Conservation (phyloP, 2,888 invertebrate species). For the Ernsta delagoae region DNA sequence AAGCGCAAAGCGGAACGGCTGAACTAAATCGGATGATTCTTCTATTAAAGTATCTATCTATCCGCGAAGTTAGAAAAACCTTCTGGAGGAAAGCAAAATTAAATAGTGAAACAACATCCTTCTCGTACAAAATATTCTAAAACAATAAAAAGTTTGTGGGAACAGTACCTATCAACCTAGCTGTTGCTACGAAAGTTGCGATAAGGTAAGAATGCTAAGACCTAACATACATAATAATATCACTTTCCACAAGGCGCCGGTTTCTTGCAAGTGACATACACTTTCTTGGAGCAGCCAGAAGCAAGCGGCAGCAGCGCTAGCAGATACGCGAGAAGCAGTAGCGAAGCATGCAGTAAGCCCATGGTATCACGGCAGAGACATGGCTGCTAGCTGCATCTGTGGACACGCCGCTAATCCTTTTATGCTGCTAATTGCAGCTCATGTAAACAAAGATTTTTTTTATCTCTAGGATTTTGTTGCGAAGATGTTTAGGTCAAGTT, state of each 20-base stretch:
- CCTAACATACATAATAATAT: conserved; percentile 32
- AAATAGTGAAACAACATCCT: no score
- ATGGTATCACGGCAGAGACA: conserved; percentile 51
- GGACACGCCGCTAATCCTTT: conserved; percentile 7
- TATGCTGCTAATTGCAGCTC: background rate
- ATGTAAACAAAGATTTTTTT: background rate
- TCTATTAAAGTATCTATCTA: no score
- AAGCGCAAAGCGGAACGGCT: no score
- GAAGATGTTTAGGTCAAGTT: conserved; percentile 53
- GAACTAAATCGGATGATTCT: no score
- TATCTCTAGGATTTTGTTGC: background rate
- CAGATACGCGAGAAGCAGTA: conserved; percentile 51
- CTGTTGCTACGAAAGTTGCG: no score
- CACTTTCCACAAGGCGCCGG: conserved; percentile 68
- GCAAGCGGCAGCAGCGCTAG: conserved; percentile 54
- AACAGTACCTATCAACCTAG: no score
- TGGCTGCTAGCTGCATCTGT: conserved; percentile 39
- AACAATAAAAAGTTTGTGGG: no score
- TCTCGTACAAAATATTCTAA: no score
- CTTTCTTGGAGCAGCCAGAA: conserved; percentile 63
- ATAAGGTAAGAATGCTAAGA: no score
- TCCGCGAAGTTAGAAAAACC: no score
- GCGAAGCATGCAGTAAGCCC: conserved; percentile 59
- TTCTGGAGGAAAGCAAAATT: no score
- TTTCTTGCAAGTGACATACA: conserved; percentile 67